These are phyloP conservation scores for Drosophila varians DNA, from an alignment of 1,140 invertebrate species.

Conservation along the genomic window DNA sequence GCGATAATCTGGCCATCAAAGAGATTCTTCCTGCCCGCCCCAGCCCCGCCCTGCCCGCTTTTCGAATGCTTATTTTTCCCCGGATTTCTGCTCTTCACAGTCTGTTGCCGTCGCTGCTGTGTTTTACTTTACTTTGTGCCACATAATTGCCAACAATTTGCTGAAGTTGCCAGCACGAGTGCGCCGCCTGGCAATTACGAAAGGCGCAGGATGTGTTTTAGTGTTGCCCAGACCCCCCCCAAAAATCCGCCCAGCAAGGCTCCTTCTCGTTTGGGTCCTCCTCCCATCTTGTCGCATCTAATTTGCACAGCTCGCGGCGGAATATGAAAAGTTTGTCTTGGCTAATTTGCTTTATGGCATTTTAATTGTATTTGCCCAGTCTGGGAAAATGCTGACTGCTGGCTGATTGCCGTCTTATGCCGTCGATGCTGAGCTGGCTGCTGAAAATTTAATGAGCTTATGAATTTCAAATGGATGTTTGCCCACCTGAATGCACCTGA, in stretches of 20 bases:
- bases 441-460: conserved; percentile 80
- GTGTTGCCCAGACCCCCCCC: conserved; percentile 37
- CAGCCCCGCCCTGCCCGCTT: too few species aligned
- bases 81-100: conserved; percentile 10
- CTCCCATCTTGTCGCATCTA: conserved; percentile 63
- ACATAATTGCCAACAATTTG: conserved; percentile 81
- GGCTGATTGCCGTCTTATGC: conserved; percentile 1
- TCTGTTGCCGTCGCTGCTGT: conserved; percentile 17
- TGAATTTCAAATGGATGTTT: conserved; percentile 63
- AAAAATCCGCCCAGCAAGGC: neutral
- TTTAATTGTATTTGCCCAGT: conserved; percentile 79
- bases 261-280: neutral
- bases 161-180: conserved; percentile 73
- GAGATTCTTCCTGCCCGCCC: conserved; percentile 24
- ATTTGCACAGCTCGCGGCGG: conserved; percentile 71
- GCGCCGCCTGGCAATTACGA: conserved; percentile 74
- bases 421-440: conserved; percentile 26
- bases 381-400: conserved; percentile 42
- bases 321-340: conserved; percentile 81
- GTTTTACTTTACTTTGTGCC: conserved; percentile 70
- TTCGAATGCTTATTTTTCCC: conserved; percentile 30
- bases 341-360: conserved; percentile 82
- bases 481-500: conserved; percentile 43
- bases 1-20: conserved; percentile 8
- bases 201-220: conserved; percentile 74